Conservation (phyloP, 2,113 vertebrate species). For the Cyanistes caeruleus region DNA sequence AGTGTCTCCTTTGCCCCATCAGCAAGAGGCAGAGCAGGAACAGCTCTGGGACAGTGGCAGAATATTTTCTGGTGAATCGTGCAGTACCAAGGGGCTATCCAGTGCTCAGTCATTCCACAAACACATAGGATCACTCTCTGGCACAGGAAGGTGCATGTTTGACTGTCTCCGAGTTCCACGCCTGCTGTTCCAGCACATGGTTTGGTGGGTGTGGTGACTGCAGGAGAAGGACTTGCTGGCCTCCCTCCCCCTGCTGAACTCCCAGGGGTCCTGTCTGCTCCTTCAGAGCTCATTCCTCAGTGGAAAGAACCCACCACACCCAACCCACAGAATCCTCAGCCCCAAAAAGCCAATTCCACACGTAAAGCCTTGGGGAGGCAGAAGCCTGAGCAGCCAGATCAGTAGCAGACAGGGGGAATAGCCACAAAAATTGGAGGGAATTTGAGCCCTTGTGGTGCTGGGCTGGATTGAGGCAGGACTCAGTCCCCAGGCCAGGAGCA, state of each 20-base stretch:
- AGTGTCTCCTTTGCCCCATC: background rate
- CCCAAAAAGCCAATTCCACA: background rate
- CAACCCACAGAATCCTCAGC: background rate
- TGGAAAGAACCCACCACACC: background rate
- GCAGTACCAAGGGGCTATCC: too few species aligned
- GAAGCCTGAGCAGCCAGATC: background rate
- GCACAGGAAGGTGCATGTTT: rapidly evolving
- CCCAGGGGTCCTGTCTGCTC: background rate
- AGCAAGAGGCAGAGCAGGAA: background rate
- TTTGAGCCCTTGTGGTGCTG: background rate
- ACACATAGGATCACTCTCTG: background rate
- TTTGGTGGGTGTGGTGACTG: background rate
- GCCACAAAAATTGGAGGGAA: background rate
- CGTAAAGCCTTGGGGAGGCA: background rate
- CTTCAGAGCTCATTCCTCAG: background rate
- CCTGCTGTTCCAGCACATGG: background rate
- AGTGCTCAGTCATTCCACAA: background rate
- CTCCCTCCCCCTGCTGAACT: background rate
- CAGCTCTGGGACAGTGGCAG: background rate
- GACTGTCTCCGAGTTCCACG: background rate
- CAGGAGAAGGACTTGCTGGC: background rate
- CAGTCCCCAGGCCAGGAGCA: background rate
- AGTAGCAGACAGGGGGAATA: background rate
- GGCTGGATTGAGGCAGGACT: background rate
- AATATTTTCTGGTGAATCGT: background rate